Conservation (phyloP, 2,113 vertebrate genomes). For the Larimichthys crocea region DNA sequence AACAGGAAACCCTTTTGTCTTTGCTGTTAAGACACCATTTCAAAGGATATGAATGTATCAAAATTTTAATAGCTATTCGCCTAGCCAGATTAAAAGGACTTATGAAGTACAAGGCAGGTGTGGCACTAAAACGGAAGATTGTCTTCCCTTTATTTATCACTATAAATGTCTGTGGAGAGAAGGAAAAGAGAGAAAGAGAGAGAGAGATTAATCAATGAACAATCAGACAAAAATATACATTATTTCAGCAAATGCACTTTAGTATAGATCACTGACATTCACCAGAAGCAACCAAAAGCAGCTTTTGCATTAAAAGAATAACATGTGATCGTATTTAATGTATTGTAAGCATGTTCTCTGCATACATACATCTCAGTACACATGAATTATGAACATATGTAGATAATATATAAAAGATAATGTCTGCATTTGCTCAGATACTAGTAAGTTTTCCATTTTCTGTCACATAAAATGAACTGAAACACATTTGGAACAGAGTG, state of each 20-base stretch:
- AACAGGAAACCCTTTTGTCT: slow-evolving; percentile 62
- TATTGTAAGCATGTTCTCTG: background rate
- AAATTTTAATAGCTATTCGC: slow-evolving; percentile 99
- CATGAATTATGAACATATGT: background rate
- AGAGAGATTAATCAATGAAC: slow-evolving; percentile 19
- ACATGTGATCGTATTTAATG: background rate
- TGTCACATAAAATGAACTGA: background rate
- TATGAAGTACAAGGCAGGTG: slow-evolving; percentile 99
- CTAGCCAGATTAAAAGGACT: slow-evolving; percentile 97
- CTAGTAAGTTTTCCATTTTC: background rate
- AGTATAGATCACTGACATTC: background rate
- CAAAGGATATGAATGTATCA: slow-evolving; percentile 99
- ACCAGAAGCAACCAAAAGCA: background rate
- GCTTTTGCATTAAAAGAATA: background rate
- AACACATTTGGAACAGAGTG: slow-evolving; percentile 11
- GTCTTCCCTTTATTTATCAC: slow-evolving; percentile 99
- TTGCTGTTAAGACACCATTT: slow-evolving; percentile 62
- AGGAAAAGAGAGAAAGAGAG: slow-evolving; percentile 44
- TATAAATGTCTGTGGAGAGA: slow-evolving; percentile 98
- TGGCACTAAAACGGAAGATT: slow-evolving; percentile 99
- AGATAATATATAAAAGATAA: background rate
- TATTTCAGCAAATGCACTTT: background rate
- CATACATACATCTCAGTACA: background rate
- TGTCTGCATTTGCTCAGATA: background rate
- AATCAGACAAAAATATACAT: slow-evolving; percentile 16